A percentile compares a stretch with the other conserved stretches of the same genome.
Evolutionary conservation across 2,113 vertebrate species (phyloP).

Genomic region (Andinoacara biseriatus): DNA sequence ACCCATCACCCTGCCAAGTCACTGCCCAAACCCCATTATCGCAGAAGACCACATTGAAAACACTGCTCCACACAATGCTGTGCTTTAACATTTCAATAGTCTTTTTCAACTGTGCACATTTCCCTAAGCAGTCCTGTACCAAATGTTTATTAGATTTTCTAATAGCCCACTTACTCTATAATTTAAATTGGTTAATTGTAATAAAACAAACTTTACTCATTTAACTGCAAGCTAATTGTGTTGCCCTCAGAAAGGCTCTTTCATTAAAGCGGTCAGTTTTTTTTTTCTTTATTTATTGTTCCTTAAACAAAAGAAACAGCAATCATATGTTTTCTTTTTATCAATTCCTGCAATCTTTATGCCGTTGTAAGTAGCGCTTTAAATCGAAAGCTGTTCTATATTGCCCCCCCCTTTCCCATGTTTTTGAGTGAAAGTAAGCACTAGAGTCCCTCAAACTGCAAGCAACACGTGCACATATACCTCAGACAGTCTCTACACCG

Average conservation of each 20-base stretch:
- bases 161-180: neutral
- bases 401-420: constrained; percentile 47
- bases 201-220: constrained; percentile 15
- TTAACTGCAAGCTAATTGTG: constrained; percentile 38
- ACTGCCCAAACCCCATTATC: constrained; percentile 11
- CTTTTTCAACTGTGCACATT: constrained; percentile 10
- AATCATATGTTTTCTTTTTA: constrained; percentile 63
- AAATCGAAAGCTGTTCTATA: constrained; percentile 73
- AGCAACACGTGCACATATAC: neutral
- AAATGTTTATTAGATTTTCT: constrained; percentile 22
- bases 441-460: constrained; percentile 41
- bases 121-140: neutral
- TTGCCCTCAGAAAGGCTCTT: constrained; percentile 21
- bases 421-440: constrained; percentile 66
- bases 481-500: constrained; percentile 29
- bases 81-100: constrained; percentile 15
- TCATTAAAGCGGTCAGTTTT: constrained; percentile 34
- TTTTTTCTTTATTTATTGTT: neutral
- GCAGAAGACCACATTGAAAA: constrained; percentile 12
- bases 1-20: neutral
- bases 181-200: neutral
- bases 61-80: neutral
- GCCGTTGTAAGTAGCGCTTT: constrained; percentile 76
- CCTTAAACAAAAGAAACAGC: constrained; percentile 48
- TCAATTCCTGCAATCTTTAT: constrained; percentile 74